Evolutionary conservation across 2,888 invertebrate genomes (phyloP), one percentile per base, ranked within the genome.

Genomic region (Hofmannophila pseudospretella): DNA sequence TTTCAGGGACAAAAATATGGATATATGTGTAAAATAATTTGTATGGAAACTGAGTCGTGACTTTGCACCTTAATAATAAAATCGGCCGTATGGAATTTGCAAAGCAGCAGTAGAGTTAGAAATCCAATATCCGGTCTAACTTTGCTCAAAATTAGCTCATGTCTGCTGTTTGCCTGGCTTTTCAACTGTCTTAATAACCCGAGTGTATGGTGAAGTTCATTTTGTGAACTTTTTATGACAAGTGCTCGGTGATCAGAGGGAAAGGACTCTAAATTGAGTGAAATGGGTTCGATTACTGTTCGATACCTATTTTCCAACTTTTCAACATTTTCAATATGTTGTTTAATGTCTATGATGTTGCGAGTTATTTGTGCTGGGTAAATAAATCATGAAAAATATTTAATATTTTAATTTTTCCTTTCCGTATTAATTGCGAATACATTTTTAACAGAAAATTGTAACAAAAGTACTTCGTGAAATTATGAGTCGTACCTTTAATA

Each of bases 61-160:
- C n/a, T n/a, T n/a, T n/a, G n/a, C n/a, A n/a, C n/a, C n/a, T 23
- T 23, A 5, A 23, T 23, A 23, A 23, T 23, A 23, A 23, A 20
- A 20, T 20, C 3, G 7, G 20, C 8, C n/a, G 23, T 3, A 23
- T 23, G 8, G 23, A 23, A 23, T 5, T 23, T n/a, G 8, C 23
- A 7, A 11, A 27, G 32, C 9, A 22, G 32, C 11, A 22, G 32
- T 5, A 54, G 66, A 80, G 74, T 78, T 81, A 74, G 75, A 79
- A 76, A 78, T 72, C 74, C 74, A 77, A 81, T 80, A 80, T 79
- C 73, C 77, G 67, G 56, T 65, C 63, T 63, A 72, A 74, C 64
- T 76, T 72, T 60, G 58, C 63, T 65, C 63, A 54, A 67, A 70
- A 71, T 69, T 63, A 73, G 67, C 67, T 58, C 63, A 54, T 44